Percentiles rank a stretch among this genome's conserved stretches.
Conservation (phyloP, 1,140 invertebrate species). For the Arctopsyche grandis region DNA sequence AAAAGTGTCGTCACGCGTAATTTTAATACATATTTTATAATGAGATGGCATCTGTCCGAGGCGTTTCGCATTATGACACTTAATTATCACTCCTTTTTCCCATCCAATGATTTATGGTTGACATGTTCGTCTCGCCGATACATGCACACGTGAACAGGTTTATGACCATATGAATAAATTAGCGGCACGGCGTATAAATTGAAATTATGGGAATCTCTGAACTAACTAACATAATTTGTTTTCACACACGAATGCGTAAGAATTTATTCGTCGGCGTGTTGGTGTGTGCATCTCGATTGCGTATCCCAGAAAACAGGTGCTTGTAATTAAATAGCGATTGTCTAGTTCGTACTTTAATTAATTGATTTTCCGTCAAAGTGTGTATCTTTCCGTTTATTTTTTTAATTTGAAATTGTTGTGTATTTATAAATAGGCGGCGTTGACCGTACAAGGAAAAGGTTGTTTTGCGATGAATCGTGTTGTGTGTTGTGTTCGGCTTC, state of each 20-base stretch:
- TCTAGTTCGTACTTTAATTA: neutral
- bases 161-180: slow-evolving; percentile 24
- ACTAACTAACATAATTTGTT: neutral
- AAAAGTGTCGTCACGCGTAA: neutral
- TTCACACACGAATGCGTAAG: neutral
- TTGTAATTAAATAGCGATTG: neutral
- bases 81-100: slow-evolving; percentile 27
- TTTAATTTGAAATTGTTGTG: too few relatives aligned
- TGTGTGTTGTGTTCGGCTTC: neutral
- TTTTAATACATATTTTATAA: slow-evolving; percentile 11
- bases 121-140: neutral
- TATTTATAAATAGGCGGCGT: neutral
- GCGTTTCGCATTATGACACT: slow-evolving; percentile 25
- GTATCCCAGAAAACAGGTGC: neutral
- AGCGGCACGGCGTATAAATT: neutral
- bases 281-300: neutral
- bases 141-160: slow-evolving; percentile 21
- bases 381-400: too few relatives aligned
- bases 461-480: too few relatives aligned
- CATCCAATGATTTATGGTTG: slow-evolving; percentile 11
- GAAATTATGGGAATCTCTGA: neutral
- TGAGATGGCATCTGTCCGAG: neutral
- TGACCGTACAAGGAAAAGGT: neutral
- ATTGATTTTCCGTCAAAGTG: neutral
- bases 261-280: neutral